Evolutionary conservation across 2,797 vertebrate genomes (phyloP).

Genomic region (Xenentodon cancila): DNA sequence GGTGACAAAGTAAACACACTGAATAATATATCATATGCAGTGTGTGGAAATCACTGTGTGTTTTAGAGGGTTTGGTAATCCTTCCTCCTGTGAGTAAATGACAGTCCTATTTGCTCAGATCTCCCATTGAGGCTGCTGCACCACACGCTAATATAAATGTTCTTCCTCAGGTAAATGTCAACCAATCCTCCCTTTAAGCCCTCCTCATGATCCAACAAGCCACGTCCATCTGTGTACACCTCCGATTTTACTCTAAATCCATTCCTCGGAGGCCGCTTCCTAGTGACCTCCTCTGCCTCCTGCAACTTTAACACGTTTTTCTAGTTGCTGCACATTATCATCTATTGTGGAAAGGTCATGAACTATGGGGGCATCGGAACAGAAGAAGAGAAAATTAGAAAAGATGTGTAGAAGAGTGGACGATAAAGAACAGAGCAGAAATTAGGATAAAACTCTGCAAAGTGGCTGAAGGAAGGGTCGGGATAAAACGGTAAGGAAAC

Average conservation of each 20-base stretch:
- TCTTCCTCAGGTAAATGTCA: constrained; percentile 84
- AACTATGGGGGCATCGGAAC: constrained; percentile 31
- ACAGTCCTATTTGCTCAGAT: constrained; percentile 80
- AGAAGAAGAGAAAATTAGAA: constrained; percentile 26
- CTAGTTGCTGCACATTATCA: constrained; percentile 54
- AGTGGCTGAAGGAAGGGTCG: constrained; percentile 1
- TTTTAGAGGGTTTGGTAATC: constrained; percentile 69
- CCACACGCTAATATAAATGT: constrained; percentile 70
- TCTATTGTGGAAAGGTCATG: constrained; percentile 43
- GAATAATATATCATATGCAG: constrained; percentile 69
- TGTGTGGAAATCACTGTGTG: constrained; percentile 65
- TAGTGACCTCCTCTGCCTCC: constrained; percentile 42
- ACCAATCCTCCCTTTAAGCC: constrained; percentile 60
- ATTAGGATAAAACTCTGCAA: constrained; percentile 13
- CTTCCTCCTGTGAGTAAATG: constrained; percentile 79
- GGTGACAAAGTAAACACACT: constrained; percentile 58
- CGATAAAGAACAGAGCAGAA: constrained; percentile 17
- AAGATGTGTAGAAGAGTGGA: constrained; percentile 16
- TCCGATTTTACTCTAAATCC: constrained; percentile 29
- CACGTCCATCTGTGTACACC: constrained; percentile 43
- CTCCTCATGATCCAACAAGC: constrained; percentile 53
- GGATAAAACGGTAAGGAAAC: constrained; percentile 17
- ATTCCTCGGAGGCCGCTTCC: constrained; percentile 31
- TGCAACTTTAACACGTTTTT: constrained; percentile 26
- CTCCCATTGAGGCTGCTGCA: constrained; percentile 60